Conservation (phyloP, 2,797 vertebrate species). For the Cirrhinus mrigala region DNA sequence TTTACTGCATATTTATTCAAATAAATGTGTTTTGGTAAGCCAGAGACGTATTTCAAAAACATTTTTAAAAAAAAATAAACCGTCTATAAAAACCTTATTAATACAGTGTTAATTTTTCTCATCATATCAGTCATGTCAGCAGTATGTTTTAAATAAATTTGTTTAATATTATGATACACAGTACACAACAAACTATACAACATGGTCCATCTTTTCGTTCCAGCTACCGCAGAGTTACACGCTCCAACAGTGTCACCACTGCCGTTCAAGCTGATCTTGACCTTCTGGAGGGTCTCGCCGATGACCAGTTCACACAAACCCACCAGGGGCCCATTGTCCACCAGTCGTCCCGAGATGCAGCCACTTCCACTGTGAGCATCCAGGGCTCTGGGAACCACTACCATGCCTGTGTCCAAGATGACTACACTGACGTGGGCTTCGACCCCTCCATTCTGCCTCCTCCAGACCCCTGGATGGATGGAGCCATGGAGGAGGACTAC, state of each 20-base stretch:
- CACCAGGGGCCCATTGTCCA: conserved; percentile 80
- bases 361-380: conserved; percentile 93
- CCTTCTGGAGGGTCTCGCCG: conserved; percentile 73
- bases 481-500: conserved; percentile 60
- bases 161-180: no score
- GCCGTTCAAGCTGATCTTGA: conserved; percentile 93
- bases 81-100: neutral
- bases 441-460: conserved; percentile 94
- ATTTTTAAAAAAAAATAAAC: neutral
- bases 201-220: neutral
- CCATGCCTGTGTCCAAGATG: conserved; percentile 89
- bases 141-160: no score
- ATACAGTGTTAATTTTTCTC: neutral
- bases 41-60: neutral
- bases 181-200: neutral
- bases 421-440: conserved; percentile 86
- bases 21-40: neutral
- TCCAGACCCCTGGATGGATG: conserved; percentile 94
- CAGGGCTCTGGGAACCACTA: conserved; percentile 96
- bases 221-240: conserved; percentile 91
- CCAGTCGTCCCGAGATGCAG: conserved; percentile 87
- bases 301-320: conserved; percentile 69
- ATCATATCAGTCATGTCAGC: neutral
- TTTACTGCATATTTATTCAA: neutral
- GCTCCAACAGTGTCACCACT: conserved; percentile 94